Evolutionary conservation across 2,888 invertebrate genomes (phyloP).

Genomic region (Eurytoma adleriae): DNA sequence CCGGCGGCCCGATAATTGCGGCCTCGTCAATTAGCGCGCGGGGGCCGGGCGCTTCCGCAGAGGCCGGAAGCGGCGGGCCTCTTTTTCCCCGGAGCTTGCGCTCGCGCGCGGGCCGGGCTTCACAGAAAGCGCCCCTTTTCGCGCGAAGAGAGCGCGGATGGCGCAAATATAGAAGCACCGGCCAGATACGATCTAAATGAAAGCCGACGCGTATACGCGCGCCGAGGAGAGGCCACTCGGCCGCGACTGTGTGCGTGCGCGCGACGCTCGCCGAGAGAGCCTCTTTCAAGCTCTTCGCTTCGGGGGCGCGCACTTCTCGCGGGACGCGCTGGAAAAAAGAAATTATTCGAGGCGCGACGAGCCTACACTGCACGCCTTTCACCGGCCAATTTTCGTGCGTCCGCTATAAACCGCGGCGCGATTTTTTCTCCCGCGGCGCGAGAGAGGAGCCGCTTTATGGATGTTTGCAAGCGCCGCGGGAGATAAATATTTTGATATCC

Average conservation of each 20-base stretch:
- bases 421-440: not conserved
- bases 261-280: conserved; percentile 7
- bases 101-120: conserved; percentile 7
- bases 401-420: not conserved
- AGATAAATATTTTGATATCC: too few relatives aligned
- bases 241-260: conserved; percentile 3
- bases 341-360: not conserved
- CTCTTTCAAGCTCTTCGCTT: not conserved
- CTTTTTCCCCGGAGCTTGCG: not conserved
- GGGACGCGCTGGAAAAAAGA: not conserved
- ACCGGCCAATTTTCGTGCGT: not conserved
- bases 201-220: conserved; percentile 32
- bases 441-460: too few relatives aligned
- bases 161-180: conserved; percentile 48
- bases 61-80: conserved; percentile 34
- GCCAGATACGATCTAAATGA: conserved; percentile 52
- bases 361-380: too few relatives aligned
- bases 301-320: too few relatives aligned
- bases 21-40: conserved; percentile 49
- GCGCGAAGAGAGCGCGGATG: conserved; percentile 15
- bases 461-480: too few relatives aligned
- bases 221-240: not conserved
- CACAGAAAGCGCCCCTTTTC: conserved; percentile 30
- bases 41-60: conserved; percentile 34
- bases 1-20: conserved; percentile 49